Evolutionary conservation across 2,888 invertebrate genomes (phyloP), one percentile per base, ranked within the genome.

Genomic region (Melanotus villosus): DNA sequence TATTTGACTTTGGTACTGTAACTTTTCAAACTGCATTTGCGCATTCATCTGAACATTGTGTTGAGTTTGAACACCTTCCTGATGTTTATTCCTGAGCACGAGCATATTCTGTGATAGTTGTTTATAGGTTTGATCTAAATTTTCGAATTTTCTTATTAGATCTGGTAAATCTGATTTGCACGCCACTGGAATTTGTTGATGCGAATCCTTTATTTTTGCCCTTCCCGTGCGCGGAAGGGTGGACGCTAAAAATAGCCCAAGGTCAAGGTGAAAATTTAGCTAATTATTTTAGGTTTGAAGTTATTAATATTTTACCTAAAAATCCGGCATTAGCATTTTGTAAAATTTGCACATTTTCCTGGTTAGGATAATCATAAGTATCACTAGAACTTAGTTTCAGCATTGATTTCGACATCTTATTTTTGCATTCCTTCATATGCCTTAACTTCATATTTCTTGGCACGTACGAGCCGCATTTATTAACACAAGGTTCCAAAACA

Each of bases 401-500:
- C 56, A 47, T 38, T 5, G 64, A 56, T 45, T 45, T 58, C 34
- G 74, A 65, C 59, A 70, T 65, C 52, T 70, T 76, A 65, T 82
- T 75, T 78, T 83, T 16, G 82, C 87, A 88, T 68, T 86, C 85
- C 65, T 82, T 84, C 34, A 84, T 76, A 75, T 93, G 93, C 0
- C 87, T 85, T 0, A 88, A 86, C 80, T 88, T 87, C 72, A 89
- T 88, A 65, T 89, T 89, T 73, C 93, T 86, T 68, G 90, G 90
- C 21, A 92, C 86, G 85, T 91, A 93, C 1, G 90, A 89, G 0
- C 91, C 90, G 75, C 93, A 93, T 52, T 89, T 88, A 75, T 90
- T 86, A 0, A 90, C 89, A 63, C 93, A 93, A 78, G 91, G 89
- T 79, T 92, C 90, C 75, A 93, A 81, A 7, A 93, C 91, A 68